Conservation (phyloP, 1,140 invertebrate genomes). For the Trichonephila clavipes region DNA sequence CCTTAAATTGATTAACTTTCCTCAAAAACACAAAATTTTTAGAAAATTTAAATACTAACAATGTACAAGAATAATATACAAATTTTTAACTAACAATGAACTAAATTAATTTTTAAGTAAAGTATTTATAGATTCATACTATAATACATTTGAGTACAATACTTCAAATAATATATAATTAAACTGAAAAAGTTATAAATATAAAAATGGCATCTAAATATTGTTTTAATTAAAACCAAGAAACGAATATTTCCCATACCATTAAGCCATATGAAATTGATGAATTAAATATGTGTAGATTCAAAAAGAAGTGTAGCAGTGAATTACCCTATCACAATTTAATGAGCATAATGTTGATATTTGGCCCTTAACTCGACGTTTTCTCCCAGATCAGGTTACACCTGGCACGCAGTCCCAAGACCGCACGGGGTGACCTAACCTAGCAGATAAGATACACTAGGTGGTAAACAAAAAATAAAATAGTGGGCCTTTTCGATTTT, state of each 20-base stretch:
- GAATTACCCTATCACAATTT: constrained; percentile 68
- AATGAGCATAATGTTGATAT: constrained; percentile 53
- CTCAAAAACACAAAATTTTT: too few species aligned
- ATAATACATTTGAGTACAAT: too few species aligned
- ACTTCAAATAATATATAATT: too few species aligned
- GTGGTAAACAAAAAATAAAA: constrained; percentile 65
- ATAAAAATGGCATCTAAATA: background rate
- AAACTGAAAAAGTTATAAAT: too few species aligned
- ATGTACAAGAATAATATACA: too few species aligned
- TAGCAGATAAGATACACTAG: constrained; percentile 72
- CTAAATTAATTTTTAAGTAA: too few species aligned
- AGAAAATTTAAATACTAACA: too few species aligned
- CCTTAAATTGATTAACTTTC: too few species aligned
- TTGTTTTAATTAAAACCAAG: background rate
- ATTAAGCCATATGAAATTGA: background rate
- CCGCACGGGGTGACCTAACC: constrained; percentile 66
- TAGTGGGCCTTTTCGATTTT: constrained; percentile 40
- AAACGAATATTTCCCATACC: too few species aligned
- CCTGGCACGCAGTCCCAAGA: constrained; percentile 51
- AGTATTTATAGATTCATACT: too few species aligned
- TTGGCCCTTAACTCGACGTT: constrained; percentile 51
- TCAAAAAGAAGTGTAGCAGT: constrained; percentile 18
- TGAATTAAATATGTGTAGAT: background rate
- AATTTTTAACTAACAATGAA: too few species aligned
- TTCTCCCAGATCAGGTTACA: constrained; percentile 72